Conservation (phyloP, 2,888 invertebrate genomes). For the Tubulanus polymorphus region DNA sequence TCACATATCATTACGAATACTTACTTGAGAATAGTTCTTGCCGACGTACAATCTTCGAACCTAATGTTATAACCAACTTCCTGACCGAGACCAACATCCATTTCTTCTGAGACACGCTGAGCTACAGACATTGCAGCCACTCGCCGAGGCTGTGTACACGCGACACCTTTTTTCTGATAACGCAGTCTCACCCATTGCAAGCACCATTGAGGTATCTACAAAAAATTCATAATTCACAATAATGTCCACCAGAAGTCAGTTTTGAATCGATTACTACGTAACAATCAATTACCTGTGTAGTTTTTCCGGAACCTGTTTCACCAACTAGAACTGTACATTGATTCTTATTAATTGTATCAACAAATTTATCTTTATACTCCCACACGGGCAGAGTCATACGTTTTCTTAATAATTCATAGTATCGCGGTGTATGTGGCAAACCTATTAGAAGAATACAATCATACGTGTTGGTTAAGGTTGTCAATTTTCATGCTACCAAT, state of each 20-base stretch:
- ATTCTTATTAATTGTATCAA: slow-evolving; percentile 85
- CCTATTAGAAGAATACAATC: slow-evolving; percentile 49
- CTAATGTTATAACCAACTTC: slow-evolving; percentile 96
- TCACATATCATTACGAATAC: slow-evolving; percentile 26
- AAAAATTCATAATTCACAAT: neutral
- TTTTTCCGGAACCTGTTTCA: slow-evolving; percentile 98
- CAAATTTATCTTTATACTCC: slow-evolving; percentile 95
- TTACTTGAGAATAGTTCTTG: slow-evolving; percentile 86
- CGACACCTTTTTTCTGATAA: slow-evolving; percentile 68
- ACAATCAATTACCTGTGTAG: slow-evolving; percentile 83
- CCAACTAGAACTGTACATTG: slow-evolving; percentile 96
- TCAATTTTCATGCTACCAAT: too few species aligned
- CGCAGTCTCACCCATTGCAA: slow-evolving; percentile 52
- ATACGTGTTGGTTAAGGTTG: neutral
- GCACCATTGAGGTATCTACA: slow-evolving; percentile 85
- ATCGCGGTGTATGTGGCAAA: slow-evolving; percentile 80
- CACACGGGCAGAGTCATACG: slow-evolving; percentile 92
- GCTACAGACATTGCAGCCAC: slow-evolving; percentile 99
- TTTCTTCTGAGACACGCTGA: slow-evolving; percentile 97
- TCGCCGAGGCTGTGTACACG: slow-evolving; percentile 93
- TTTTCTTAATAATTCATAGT: slow-evolving; percentile 79
- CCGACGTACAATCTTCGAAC: slow-evolving; percentile 97
- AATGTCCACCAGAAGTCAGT: too few species aligned
- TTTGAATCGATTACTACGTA: too few species aligned
- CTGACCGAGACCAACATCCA: slow-evolving; percentile 90